Evolutionary conservation across 2,113 vertebrate genomes (phyloP), one percentile per base, ranked within the genome.

Genomic region (Ceyx cyanopectus): DNA sequence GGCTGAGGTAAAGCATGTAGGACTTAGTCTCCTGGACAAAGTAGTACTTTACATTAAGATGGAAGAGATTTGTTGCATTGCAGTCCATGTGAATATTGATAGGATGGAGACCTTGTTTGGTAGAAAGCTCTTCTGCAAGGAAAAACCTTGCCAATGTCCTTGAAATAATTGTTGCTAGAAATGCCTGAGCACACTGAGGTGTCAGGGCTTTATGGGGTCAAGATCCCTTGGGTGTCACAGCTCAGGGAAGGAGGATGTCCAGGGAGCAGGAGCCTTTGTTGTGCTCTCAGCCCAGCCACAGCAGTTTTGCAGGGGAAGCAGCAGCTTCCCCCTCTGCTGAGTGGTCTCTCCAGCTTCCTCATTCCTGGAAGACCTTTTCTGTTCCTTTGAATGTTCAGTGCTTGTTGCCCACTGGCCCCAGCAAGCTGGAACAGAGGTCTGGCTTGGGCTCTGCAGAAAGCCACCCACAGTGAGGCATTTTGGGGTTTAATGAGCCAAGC

Each of bases 201-300:
- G 17, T 70, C 9, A 9, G 41, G 24, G 16, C 30, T 65, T 65
- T 45, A 61, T 45, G 41, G 45, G 12, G 14, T 27, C 65, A 46
- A 78, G 41, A 48, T n/a, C 18, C 8, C 3, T 62, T 0, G 5
- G 63, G 41, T 0, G 1, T 32, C 34, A 12, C 29, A 37, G 46
- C n/a, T 37, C 37, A 37, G 37, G 37, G 37, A 37, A 37, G 37
- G 37, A 37, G 37, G 37, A 13, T 24, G 32, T 57, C 30, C 5
- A 2, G 18, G 41, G 20, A 48, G 12, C 2, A 12, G 32, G 45
- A 37, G 23, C n/a, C 32, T 34, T 29, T 50, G 63, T 34, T 2
- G 4, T 51, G 68, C 69, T 57, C 23, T 69, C 0, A 0, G 61
- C 14, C 2, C 0, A 0, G 41, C 70, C 11, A 0, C 82, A 48